Evolutionary conservation across 2,797 vertebrate species (phyloP), one percentile per base, ranked within the genome.

Genomic region (Myotis vivesi): DNA sequence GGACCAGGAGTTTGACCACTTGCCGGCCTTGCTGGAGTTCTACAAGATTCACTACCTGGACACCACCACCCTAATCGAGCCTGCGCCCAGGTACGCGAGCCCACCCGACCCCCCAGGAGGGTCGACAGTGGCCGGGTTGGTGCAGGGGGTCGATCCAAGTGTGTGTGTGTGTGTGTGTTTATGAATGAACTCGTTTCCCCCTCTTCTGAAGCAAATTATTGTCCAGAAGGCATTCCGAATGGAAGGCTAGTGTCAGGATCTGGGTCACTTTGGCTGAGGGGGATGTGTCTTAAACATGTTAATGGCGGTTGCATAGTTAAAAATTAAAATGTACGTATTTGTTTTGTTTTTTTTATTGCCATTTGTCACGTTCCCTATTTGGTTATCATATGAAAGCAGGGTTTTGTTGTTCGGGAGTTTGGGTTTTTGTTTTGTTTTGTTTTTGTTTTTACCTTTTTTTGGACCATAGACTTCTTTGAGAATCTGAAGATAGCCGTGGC

Each of bases 21-120:
- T 99, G 91, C 98, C 99, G 0, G 99, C 99, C 16, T 98, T 99
- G 91, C 98, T 99, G 98, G 99, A 99, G 97, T 99, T 99, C 98
- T 99, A 99, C 98, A 99, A 99, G 98, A 99, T 99, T 98, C 99
- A 99, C 98, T 99, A 99, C 98, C 98, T 99, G 99, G 99, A 99
- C 93, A 99, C 99, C 87, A 99, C 99, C 96, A 99, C 99, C 51
- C 98, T 99, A 72, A 99, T 99, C 95, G 99, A 99, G 97, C 99
- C 99, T 55, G 99, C 99, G 36, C 98, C 99, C 98, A 99, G 99
- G 99, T 99, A 98, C 95, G 92, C 66, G 22, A 90, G 84, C 33
- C 36, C 80, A 19, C 73, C 44, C 75, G 16, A 82, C 73, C 91
- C 2, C 75, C 10, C 72, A 80, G 81, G 33, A 82, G 73, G 73